Evolutionary conservation across 2,113 vertebrate genomes (phyloP).

Genomic region (Xenotilapia flavipinnis): DNA sequence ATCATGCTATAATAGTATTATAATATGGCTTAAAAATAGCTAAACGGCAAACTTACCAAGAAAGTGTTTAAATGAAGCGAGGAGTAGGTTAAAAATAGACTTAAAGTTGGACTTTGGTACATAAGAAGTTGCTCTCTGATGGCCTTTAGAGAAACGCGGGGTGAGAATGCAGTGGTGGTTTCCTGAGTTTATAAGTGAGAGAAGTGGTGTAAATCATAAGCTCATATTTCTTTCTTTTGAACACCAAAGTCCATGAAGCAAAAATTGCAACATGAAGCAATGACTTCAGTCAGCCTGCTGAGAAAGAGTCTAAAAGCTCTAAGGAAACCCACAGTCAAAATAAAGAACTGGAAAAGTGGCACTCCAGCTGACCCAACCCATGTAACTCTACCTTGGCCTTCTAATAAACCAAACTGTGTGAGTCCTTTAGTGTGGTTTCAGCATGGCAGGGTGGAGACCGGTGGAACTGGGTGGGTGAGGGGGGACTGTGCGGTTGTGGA

Average conservation of each 20-base stretch:
- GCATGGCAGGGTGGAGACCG: not conserved
- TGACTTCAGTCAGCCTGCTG: not conserved
- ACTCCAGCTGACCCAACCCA: not conserved
- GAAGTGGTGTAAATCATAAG: not conserved
- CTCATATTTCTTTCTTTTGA: not conserved
- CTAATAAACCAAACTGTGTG: not conserved
- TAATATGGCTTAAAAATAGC: not conserved
- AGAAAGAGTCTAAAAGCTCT: not conserved
- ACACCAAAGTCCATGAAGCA: not conserved
- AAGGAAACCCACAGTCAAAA: not conserved
- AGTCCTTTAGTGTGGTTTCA: conserved; percentile 34
- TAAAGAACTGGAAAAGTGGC: not conserved
- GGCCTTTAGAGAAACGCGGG: not conserved
- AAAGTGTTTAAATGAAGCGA: not conserved
- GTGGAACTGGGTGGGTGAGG: not conserved
- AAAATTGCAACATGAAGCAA: not conserved
- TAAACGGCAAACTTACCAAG: not conserved
- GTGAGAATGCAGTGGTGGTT: not conserved
- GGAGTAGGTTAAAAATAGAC: not conserved
- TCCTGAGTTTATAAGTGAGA: not conserved
- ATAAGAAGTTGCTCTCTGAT: too few species aligned
- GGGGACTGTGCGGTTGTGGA: not conserved
- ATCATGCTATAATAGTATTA: not conserved
- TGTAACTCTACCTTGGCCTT: not conserved
- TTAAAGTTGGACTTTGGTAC: not conserved